Conservation (phyloP, 2,888 invertebrate genomes). For the Mimumesa dahlbomi region DNA sequence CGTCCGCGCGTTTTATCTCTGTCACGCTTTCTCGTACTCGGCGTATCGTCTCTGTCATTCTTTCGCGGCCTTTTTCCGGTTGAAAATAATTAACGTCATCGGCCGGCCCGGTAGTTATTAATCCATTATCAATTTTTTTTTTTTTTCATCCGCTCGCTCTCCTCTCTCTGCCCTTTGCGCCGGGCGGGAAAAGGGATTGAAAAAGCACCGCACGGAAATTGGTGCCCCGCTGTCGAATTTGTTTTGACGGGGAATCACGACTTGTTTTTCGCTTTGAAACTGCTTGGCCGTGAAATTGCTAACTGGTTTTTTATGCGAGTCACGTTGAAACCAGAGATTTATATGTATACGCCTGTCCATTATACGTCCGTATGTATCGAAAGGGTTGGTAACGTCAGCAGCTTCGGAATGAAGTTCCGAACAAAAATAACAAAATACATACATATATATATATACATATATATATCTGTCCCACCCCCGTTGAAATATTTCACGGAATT, state of each 20-base stretch:
- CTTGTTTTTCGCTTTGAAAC: slow-evolving; percentile 37
- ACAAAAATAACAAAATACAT: too few species aligned
- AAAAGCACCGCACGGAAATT: slow-evolving; percentile 46
- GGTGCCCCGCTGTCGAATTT: slow-evolving; percentile 41
- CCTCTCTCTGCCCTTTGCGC: not conserved
- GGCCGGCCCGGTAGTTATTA: slow-evolving; percentile 42
- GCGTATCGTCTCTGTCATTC: slow-evolving; percentile 30
- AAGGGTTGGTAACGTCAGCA: slow-evolving; percentile 18
- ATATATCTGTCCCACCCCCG: too few species aligned
- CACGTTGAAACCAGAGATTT: slow-evolving; percentile 51
- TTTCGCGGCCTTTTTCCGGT: slow-evolving; percentile 29
- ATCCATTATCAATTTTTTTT: slow-evolving; percentile 55
- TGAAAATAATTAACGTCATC: slow-evolving; percentile 51
- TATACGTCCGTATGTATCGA: slow-evolving; percentile 26
- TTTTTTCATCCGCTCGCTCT: slow-evolving; percentile 5
- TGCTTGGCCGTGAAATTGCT: slow-evolving; percentile 60
- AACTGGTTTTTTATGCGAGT: slow-evolving; percentile 52
- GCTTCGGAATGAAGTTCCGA: slow-evolving; percentile 14
- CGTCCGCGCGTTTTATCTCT: slow-evolving; percentile 7
- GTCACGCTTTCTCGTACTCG: not conserved
- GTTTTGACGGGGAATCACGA: slow-evolving; percentile 48
- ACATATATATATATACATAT: too few species aligned
- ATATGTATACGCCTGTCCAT: slow-evolving; percentile 24
- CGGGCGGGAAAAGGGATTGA: slow-evolving; percentile 23
- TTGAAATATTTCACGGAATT: too few species aligned